Evolutionary conservation across 2,888 invertebrate species (phyloP).

Genomic region (Caenorhabditis japonica): DNA sequence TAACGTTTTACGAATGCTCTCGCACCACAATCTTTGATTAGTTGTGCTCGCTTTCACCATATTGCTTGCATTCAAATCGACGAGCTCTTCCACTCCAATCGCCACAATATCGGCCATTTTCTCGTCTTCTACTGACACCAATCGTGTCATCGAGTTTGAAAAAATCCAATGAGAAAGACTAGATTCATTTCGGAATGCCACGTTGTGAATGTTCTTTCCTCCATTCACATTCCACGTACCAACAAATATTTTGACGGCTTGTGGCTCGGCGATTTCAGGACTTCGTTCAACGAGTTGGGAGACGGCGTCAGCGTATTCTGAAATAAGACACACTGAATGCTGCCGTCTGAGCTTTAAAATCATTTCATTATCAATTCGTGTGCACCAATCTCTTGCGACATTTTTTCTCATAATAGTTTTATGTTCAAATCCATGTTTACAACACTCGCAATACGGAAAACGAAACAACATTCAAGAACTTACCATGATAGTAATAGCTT

Average conservation of each 20-base stretch:
- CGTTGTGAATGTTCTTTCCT: slow-evolving; percentile 95
- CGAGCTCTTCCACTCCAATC: slow-evolving; percentile 98
- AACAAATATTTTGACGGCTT: slow-evolving; percentile 64
- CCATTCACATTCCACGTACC: slow-evolving; percentile 99
- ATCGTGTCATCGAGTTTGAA: slow-evolving; percentile 55
- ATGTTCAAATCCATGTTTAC: neutral
- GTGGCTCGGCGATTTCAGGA: slow-evolving; percentile 62
- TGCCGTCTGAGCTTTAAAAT: too few species aligned
- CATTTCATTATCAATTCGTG: too few species aligned
- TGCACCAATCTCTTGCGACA: too few species aligned
- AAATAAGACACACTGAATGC: too few species aligned
- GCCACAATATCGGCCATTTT: slow-evolving; percentile 89
- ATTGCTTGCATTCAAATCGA: slow-evolving; percentile 97
- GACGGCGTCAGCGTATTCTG: slow-evolving; percentile 73
- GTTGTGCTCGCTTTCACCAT: slow-evolving; percentile 94
- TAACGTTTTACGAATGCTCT: slow-evolving; percentile 87
- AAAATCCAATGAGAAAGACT: slow-evolving; percentile 79
- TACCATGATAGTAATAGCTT: slow-evolving; percentile 79
- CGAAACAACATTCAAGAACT: slow-evolving; percentile 60
- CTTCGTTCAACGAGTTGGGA: slow-evolving; percentile 67
- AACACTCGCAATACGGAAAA: neutral
- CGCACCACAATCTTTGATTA: slow-evolving; percentile 94
- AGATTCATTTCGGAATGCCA: slow-evolving; percentile 82
- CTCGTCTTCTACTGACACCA: slow-evolving; percentile 59
- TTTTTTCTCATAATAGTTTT: too few species aligned